Base-by-base conservation (phyloP, 1,140 invertebrate species). In the Drosophila guanche region DNA sequence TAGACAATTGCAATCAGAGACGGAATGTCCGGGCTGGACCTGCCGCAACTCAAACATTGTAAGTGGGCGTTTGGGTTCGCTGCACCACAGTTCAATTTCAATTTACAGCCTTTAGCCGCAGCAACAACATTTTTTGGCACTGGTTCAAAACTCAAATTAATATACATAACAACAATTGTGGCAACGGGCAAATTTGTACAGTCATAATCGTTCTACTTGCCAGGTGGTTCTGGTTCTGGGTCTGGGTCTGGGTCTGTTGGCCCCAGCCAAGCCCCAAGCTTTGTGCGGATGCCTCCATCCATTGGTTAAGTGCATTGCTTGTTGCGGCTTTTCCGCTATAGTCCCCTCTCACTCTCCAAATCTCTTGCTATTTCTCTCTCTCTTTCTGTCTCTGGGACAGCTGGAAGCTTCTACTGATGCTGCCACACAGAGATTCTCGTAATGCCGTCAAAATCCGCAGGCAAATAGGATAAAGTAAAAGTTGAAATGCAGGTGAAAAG, bases 141-240 rank as follows among this genome's bases (percentile, higher is more conserved):
- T 42, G 67, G 53, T 56, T 80, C 80, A 65, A 76, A 63, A 60
- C 67, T 61, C 42, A 48, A 63, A 85, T 73, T 85, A 72, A 79
- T 76, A 84, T 76, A 72, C 59, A 79, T 79, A 62, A 65, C 70
- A 71, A 72, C 29, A 65, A 37, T 62, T 85, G 76, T 60, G 67
- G 72, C 67, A 73, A 69, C 56, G 65, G 59, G 81, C 59, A 76
- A 73, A 76, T 86, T 76, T 76, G 67, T 66, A 62, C 59, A 61
- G 72, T 56, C 76, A 86, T 80, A 76, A 86, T 80, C 63, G 56
- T 71, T 68, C 74, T 33, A 48, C 45, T 62, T 40, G 60, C 33
- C 33, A 16, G 20, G 25, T 14, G 46, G 5, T 50, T 50, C 7
- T 57, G 45, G 52, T 0, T 20, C 16, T 20, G 16, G 16, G 16